Evolutionary conservation across 2,113 vertebrate genomes (phyloP).

Genomic region (Solenodon paradoxus): DNA sequence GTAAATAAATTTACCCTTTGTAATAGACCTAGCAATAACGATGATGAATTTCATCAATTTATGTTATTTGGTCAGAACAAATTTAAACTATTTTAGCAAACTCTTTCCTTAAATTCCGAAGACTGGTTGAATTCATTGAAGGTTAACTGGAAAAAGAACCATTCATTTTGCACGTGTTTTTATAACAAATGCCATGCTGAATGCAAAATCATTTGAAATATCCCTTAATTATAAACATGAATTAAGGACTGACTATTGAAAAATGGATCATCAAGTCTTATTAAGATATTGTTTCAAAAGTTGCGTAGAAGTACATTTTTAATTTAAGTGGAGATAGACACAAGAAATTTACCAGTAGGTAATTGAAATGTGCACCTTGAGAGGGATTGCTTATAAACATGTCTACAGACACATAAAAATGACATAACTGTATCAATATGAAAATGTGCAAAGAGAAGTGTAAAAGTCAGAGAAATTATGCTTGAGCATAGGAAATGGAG

Average conservation of each 20-base stretch:
- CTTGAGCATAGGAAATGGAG: not conserved
- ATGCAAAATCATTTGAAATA: not conserved
- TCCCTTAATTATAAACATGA: not conserved
- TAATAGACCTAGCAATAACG: not conserved
- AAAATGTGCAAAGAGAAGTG: not conserved
- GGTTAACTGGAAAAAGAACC: not conserved
- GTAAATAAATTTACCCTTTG: not conserved
- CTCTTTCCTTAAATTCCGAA: not conserved
- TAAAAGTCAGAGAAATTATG: not conserved
- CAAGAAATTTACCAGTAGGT: not conserved
- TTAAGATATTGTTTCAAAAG: not conserved
- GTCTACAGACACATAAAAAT: no score
- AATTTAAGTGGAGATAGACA: not conserved
- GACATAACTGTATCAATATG: not conserved
- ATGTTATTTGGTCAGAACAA: not conserved
- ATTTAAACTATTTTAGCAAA: not conserved
- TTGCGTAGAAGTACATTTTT: not conserved
- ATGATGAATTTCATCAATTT: not conserved
- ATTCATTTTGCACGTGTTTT: not conserved
- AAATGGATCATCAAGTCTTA: not conserved
- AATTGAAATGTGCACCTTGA: not conserved
- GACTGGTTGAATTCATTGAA: not conserved
- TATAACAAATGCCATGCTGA: not conserved
- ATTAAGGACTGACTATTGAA: not conserved
- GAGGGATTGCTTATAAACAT: not conserved